Evolutionary conservation across 2,113 vertebrate species (phyloP).

Genomic region (Eclectus roratus): DNA sequence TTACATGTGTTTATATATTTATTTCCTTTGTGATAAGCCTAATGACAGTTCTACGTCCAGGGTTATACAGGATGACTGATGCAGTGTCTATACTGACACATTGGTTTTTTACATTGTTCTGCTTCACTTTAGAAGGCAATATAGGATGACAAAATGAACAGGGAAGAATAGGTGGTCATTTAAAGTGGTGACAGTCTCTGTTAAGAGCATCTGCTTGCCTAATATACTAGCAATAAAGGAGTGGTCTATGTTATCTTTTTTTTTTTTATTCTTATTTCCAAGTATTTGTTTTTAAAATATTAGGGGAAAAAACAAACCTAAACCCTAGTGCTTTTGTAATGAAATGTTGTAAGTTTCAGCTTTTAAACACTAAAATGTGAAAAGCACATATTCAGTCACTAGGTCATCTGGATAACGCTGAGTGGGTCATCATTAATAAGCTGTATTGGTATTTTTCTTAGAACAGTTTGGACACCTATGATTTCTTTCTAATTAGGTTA

Average conservation of each 20-base stretch:
- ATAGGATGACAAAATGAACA: neutral
- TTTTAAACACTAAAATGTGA: neutral
- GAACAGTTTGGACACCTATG: neutral
- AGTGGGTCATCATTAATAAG: neutral
- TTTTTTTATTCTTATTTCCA: neutral
- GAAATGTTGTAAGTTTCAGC: neutral
- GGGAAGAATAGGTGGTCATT: neutral
- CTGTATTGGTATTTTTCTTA: neutral
- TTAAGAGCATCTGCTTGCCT: neutral
- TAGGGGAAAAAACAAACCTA: neutral
- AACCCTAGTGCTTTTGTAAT: rapidly evolving
- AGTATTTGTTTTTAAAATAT: neutral
- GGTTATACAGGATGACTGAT: neutral
- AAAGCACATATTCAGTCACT: neutral
- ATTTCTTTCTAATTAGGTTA: neutral
- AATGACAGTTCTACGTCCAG: neutral
- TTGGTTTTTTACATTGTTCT: neutral
- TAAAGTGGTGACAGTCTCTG: neutral
- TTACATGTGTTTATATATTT: neutral
- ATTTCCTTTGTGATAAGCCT: neutral
- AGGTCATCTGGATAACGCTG: rapidly evolving
- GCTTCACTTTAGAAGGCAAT: neutral
- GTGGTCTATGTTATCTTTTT: neutral
- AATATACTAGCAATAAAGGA: neutral
- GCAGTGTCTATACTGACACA: neutral